A percentile compares a stretch with the other conserved stretches of the same genome.
These are phyloP conservation scores for Pangasianodon hypophthalmus DNA, from an alignment of 2,113 vertebrate genomes.

Conservation along the genomic window DNA sequence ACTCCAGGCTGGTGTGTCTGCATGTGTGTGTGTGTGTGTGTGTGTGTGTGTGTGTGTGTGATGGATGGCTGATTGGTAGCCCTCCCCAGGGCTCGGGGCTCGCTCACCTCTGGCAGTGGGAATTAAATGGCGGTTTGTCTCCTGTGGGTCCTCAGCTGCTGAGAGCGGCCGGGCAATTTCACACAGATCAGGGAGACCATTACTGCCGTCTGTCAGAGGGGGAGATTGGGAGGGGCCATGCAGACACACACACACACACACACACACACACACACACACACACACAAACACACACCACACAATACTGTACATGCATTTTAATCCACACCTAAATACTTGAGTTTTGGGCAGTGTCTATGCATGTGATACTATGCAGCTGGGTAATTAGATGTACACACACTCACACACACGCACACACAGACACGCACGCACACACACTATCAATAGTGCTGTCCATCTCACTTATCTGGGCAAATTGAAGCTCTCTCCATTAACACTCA, in stretches of 20 bases:
- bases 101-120: slow-evolving; percentile 78
- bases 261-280: slow-evolving; percentile 29
- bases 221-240: slow-evolving; percentile 8
- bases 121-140: slow-evolving; percentile 85
- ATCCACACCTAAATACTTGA: slow-evolving; percentile 15
- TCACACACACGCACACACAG: slow-evolving; percentile 19
- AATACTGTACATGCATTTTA: slow-evolving; percentile 16
- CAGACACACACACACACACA: slow-evolving; percentile 29
- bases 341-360: not conserved
- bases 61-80: slow-evolving; percentile 82
- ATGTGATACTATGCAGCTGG: slow-evolving; percentile 12
- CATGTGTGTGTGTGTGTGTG: slow-evolving; percentile 17
- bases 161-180: slow-evolving; percentile 77
- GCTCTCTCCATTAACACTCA: slow-evolving; percentile 55
- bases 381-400: not conserved
- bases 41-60: slow-evolving; percentile 71
- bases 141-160: slow-evolving; percentile 81
- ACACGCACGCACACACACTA: slow-evolving; percentile 35
- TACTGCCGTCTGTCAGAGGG: slow-evolving; percentile 79
- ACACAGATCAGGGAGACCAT: slow-evolving; percentile 81
- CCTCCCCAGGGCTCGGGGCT: slow-evolving; percentile 76
- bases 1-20: slow-evolving; percentile 49
- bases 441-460: slow-evolving; percentile 52
- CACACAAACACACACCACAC: slow-evolving; percentile 36
- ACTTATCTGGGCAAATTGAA: slow-evolving; percentile 55